Evolutionary conservation across 2,888 invertebrate genomes (phyloP).

Genomic region (Carpatolechia fugitivella): DNA sequence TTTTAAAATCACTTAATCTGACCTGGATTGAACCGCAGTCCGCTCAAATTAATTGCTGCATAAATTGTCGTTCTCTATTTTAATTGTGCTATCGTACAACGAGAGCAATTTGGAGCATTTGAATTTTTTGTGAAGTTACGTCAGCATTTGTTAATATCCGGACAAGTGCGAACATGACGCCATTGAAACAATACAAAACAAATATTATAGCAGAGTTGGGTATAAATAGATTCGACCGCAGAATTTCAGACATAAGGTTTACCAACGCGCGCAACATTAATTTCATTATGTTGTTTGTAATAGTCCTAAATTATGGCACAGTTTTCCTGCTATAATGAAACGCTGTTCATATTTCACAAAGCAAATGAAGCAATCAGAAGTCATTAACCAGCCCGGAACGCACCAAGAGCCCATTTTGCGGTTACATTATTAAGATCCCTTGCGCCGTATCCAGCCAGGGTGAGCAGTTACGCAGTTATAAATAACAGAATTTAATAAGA

Average conservation of each 20-base stretch:
- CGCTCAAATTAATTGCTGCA: slow-evolving; percentile 71
- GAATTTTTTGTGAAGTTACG: not conserved
- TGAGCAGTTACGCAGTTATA: slow-evolving; percentile 47
- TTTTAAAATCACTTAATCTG: slow-evolving; percentile 75
- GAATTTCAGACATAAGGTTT: too few relatives aligned
- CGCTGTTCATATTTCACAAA: slow-evolving; percentile 20
- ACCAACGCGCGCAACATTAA: too few relatives aligned
- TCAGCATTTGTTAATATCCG: not conserved
- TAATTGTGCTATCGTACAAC: slow-evolving; percentile 44
- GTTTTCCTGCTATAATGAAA: slow-evolving; percentile 18
- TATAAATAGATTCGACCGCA: too few relatives aligned
- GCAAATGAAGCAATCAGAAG: slow-evolving; percentile 21
- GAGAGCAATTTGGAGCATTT: slow-evolving; percentile 12
- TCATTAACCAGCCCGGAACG: slow-evolving; percentile 18
- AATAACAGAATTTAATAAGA: slow-evolving; percentile 67
- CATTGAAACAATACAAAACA: too few relatives aligned
- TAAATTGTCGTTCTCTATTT: slow-evolving; percentile 65
- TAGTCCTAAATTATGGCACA: too few relatives aligned
- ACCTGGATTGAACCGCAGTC: slow-evolving; percentile 68
- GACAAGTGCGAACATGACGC: too few relatives aligned
- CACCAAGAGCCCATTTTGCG: slow-evolving; percentile 20
- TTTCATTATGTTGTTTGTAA: slow-evolving; percentile 4
- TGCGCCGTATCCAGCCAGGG: slow-evolving; percentile 26
- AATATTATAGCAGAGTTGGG: too few relatives aligned
- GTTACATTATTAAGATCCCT: slow-evolving; percentile 22